These are phyloP conservation scores for Chouioia cunea DNA, from an alignment of 2,888 invertebrate species.

Conservation along the genomic window DNA sequence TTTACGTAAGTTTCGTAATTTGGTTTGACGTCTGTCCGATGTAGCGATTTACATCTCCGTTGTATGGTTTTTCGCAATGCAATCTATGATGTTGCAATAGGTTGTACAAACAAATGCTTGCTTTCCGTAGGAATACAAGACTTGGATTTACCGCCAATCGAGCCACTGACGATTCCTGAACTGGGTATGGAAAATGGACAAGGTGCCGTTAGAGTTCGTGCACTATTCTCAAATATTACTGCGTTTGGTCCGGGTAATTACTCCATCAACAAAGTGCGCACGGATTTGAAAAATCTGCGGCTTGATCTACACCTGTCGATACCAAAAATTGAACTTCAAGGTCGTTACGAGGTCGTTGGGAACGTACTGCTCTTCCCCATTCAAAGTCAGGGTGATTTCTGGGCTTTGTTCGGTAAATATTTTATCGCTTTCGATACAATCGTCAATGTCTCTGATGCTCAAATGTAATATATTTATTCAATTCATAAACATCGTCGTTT, in stretches of 20 bases:
- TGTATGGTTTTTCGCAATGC: too few relatives aligned
- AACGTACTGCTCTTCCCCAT: conserved; percentile 84
- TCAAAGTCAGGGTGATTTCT: conserved; percentile 83
- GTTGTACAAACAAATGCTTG: neutral
- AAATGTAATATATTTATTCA: too few relatives aligned
- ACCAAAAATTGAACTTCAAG: conserved; percentile 81
- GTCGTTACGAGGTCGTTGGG: conserved; percentile 82
- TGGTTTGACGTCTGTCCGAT: neutral
- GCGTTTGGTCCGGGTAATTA: conserved; percentile 83
- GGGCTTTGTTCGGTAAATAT: conserved; percentile 82
- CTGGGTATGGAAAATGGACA: conserved; percentile 84
- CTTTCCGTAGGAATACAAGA: conserved; percentile 75
- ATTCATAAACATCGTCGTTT: too few relatives aligned
- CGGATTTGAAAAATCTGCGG: conserved; percentile 59
- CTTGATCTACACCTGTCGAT: conserved; percentile 68
- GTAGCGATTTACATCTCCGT: too few relatives aligned
- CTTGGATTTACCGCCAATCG: conserved; percentile 80
- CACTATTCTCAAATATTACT: conserved; percentile 81
- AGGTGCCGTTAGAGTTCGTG: conserved; percentile 81
- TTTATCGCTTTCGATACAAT: too few relatives aligned
- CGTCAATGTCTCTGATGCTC: too few relatives aligned
- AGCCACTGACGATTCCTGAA: conserved; percentile 79
- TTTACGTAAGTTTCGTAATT: conserved; percentile 1
- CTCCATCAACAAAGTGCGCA: conserved; percentile 75
- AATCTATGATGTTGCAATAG: too few relatives aligned